Percentiles rank a stretch among this genome's conserved stretches.
phyloP scores from a whole-genome alignment of 1,140 invertebrate genomes.

The Ptiloglossa arizonensis region DNA sequence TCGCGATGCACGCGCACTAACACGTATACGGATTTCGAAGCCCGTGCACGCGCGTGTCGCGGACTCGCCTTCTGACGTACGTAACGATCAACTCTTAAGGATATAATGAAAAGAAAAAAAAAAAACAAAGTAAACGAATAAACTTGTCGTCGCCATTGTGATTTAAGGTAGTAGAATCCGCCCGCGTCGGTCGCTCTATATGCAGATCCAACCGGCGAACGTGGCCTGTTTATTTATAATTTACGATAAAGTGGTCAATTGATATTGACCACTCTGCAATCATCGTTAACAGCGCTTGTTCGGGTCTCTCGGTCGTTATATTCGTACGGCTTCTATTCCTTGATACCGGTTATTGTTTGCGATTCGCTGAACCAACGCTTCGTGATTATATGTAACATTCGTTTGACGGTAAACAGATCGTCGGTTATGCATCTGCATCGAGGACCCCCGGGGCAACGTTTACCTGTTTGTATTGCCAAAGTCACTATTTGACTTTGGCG shows the following conservation, averaged over 20 bases:
- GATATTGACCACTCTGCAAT: background rate
- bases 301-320: background rate
- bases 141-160: constrained; percentile 74
- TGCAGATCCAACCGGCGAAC: constrained; percentile 54
- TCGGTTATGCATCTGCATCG: constrained; percentile 49
- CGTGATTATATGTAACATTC: background rate
- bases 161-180: constrained; percentile 68
- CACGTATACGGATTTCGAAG: constrained; percentile 44
- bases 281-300: background rate
- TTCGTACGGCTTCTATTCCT: background rate
- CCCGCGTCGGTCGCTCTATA: constrained; percentile 38
- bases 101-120: constrained; percentile 41
- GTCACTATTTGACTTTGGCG: constrained; percentile 70
- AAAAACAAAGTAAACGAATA: constrained; percentile 62
- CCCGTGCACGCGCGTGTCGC: constrained; percentile 46
- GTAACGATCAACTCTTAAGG: constrained; percentile 63
- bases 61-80: constrained; percentile 30
- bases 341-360: background rate
- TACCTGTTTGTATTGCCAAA: constrained; percentile 70
- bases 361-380: background rate
- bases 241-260: constrained; percentile 5
- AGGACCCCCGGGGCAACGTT: constrained; percentile 55
- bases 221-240: constrained; percentile 18
- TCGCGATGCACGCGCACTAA: constrained; percentile 12
- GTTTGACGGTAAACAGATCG: constrained; percentile 7